Conservation (phyloP, 2,797 vertebrate genomes). For the Gobio occitaniae region DNA sequence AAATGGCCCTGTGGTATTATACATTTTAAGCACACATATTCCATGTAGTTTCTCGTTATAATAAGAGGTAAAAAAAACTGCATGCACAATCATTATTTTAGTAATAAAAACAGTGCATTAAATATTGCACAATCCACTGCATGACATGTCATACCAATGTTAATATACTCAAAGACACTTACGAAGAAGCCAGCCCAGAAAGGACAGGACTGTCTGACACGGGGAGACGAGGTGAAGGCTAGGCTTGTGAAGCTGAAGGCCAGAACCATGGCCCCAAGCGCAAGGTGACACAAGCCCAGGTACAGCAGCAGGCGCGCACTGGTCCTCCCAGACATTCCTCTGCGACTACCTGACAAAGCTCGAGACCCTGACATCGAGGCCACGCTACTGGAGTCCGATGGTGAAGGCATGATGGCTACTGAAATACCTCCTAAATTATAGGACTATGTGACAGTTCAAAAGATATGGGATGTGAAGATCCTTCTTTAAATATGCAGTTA, state of each 20-base stretch:
- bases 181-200: conserved; percentile 98
- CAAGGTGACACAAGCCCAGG: conserved; percentile 91
- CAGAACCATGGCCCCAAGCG: conserved; percentile 91
- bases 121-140: neutral
- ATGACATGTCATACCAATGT: neutral
- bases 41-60: neutral
- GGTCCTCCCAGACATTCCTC: conserved; percentile 80
- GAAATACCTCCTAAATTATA: neutral
- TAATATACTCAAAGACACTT: conserved; percentile 73
- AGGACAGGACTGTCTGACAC: conserved; percentile 91
- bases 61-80: neutral
- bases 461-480: neutral
- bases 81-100: neutral
- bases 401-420: conserved; percentile 85
- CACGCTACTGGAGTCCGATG: conserved; percentile 90
- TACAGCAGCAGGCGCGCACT: conserved; percentile 91
- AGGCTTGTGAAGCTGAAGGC: conserved; percentile 97
- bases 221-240: conserved; percentile 89
- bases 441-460: neutral
- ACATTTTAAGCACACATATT: neutral
- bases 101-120: neutral
- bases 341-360: conserved; percentile 81
- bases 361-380: conserved; percentile 87
- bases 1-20: neutral
- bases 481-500: neutral